Percentiles rank a stretch among this genome's conserved stretches.
Evolutionary conservation across 2,113 vertebrate genomes (phyloP).

Genomic region (Pachypanchax playfairii): DNA sequence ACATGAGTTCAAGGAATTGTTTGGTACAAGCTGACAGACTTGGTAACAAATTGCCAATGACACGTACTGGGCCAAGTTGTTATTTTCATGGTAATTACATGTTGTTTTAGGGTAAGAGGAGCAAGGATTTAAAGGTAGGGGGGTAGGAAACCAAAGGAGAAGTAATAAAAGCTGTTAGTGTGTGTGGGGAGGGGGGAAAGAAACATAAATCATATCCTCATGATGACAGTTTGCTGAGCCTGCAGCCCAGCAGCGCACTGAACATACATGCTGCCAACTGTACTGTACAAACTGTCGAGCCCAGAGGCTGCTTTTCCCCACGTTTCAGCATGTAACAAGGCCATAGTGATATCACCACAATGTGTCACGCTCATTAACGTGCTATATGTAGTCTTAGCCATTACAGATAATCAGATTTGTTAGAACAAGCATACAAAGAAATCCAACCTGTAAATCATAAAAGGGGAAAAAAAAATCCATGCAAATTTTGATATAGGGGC

Average conservation of each 20-base stretch:
- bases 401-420: constrained; percentile 17
- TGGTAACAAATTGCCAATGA: constrained; percentile 54
- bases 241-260: constrained; percentile 42
- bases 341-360: constrained; percentile 44
- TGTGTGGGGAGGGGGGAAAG: constrained; percentile 2
- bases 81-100: constrained; percentile 63
- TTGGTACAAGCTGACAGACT: constrained; percentile 48
- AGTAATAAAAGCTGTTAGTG: background rate
- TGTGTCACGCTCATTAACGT: constrained; percentile 56
- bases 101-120: constrained; percentile 43
- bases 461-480: background rate
- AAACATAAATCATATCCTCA: constrained; percentile 35
- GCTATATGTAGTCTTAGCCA: constrained; percentile 27
- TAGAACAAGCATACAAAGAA: background rate
- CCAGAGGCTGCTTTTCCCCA: constrained; percentile 43
- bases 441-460: background rate
- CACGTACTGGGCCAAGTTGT: constrained; percentile 51
- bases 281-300: constrained; percentile 27
- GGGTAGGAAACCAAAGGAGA: background rate
- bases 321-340: constrained; percentile 41
- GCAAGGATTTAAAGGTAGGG: background rate
- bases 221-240: constrained; percentile 57
- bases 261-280: constrained; percentile 41
- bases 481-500: background rate
- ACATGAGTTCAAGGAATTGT: constrained; percentile 32